phyloP scores from a whole-genome alignment of 2,888 invertebrate genomes.

The Ceratothoa steindachneri region DNA sequence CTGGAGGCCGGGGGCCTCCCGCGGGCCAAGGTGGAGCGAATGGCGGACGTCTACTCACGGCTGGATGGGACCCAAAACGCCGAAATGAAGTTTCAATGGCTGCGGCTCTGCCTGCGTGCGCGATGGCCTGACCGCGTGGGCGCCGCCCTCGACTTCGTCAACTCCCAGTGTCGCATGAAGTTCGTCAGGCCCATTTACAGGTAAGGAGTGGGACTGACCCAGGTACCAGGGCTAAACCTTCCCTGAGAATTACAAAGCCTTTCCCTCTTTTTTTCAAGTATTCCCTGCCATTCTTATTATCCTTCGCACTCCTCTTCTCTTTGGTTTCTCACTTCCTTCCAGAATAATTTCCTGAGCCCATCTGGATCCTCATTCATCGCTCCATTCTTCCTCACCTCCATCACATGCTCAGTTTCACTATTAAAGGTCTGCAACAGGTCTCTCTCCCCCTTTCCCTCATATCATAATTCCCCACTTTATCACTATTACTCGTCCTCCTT shows the following conservation, averaged over 20 bases:
- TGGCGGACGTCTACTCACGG: slow-evolving; percentile 65
- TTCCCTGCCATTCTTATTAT: background rate
- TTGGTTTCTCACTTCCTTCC: no score
- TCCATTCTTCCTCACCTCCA: no score
- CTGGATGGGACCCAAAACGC: slow-evolving; percentile 66
- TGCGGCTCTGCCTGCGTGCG: slow-evolving; percentile 56
- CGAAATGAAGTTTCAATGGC: slow-evolving; percentile 63
- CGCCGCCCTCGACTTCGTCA: slow-evolving; percentile 71
- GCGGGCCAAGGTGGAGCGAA: slow-evolving; percentile 59
- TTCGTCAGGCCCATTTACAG: slow-evolving; percentile 82
- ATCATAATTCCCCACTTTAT: no score
- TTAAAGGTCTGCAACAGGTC: no score
- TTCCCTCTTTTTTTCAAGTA: background rate
- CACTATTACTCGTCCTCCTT: no score
- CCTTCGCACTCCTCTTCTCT: no score
- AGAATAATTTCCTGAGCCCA: no score
- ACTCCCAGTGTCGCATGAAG: slow-evolving; percentile 84
- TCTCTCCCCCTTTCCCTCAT: no score
- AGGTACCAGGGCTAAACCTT: slow-evolving; percentile 21
- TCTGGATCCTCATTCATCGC: no score
- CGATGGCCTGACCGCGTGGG: slow-evolving; percentile 65
- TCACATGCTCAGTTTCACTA: no score
- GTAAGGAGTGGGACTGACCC: no score
- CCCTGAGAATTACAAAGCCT: background rate
- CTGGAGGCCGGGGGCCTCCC: slow-evolving; percentile 60